Evolutionary conservation across 2,113 vertebrate species (phyloP), one percentile per base, ranked within the genome.

Genomic region (Prochilodus magdalenae): DNA sequence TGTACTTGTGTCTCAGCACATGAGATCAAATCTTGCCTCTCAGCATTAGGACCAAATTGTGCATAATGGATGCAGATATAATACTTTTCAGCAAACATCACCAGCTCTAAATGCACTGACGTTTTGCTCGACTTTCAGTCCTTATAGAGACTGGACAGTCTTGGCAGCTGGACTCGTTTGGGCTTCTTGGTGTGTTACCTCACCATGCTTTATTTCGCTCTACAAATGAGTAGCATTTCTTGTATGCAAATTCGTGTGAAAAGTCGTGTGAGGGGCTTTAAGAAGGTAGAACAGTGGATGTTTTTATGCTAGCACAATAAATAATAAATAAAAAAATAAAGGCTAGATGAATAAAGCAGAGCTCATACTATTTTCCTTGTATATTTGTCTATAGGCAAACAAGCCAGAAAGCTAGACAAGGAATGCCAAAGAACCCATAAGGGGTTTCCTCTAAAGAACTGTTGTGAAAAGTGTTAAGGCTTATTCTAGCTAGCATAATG

Each of bases 201-300:
- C 67, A 69, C 8, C 11, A 18, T 65, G 18, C 13, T 79, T 88
- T 86, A 83, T 86, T 79, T 73, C 55, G 36, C 33, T 60, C n/a
- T 66, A 62, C 6, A 47, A 84, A 81, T 87, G 70, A 22, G 14
- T 65, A 63, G 26, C 81, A 73, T 87, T 87, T 84, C 75, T 62
- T 24, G 75, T 72, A 78, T 77, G 63, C 67, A 84, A 63, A 74
- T 69, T 82, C 24, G 13, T 30, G 24, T 27, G 2, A 33, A 22
- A 55, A 20, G 36, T 36, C 27, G 67, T 80, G 63, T 82, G 82
- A 81, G 51, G 76, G 83, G 79, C 85, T 29, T 27, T 16, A 83
- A 75, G 82, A 81, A 73, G 80, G 79, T 55, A 65, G 62, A 75
- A 78, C 44, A 73, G 29, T 80, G 12, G 1, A 51, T 70, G 44